A percentile compares a stretch with the other conserved stretches of the same genome.
Evolutionary conservation across 2,113 vertebrate species (phyloP).

Genomic region (Notechis scutatus): DNA sequence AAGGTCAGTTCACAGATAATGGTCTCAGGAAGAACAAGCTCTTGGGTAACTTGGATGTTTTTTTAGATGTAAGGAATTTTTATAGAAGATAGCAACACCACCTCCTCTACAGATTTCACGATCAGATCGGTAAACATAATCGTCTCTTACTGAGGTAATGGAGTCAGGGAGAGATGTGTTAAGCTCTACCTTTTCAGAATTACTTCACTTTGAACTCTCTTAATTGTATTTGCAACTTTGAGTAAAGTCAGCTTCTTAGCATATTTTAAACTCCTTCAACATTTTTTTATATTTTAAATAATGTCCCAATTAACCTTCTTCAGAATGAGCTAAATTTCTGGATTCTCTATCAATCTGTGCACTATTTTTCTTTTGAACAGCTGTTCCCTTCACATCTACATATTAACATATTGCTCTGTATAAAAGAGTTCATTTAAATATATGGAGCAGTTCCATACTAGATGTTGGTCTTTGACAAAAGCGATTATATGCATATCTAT

Average conservation of each 20-base stretch:
- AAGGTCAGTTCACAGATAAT: too few species aligned
- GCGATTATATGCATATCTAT: not conserved
- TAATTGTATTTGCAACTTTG: not conserved
- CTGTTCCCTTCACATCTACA: conserved; percentile 37
- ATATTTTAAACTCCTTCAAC: conserved; percentile 24
- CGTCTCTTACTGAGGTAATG: too few species aligned
- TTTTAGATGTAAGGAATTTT: too few species aligned
- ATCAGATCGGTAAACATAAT: too few species aligned
- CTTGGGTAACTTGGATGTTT: too few species aligned
- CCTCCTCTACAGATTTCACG: too few species aligned
- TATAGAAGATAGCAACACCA: too few species aligned
- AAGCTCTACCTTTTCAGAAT: not conserved
- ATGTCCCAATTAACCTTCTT: conserved; percentile 20
- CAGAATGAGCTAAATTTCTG: conserved; percentile 44
- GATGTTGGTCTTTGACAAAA: conserved; percentile 14
- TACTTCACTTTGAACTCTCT: not conserved
- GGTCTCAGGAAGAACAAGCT: too few species aligned
- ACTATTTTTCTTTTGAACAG: conserved; percentile 21
- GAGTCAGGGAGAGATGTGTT: too few species aligned
- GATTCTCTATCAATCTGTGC: conserved; percentile 28
- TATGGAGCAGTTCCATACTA: conserved; percentile 28
- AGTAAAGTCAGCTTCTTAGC: not conserved
- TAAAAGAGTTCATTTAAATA: conserved; percentile 42
- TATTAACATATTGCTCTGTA: conserved; percentile 29
- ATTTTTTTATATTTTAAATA: conserved; percentile 41